Evolutionary conservation across 2,888 invertebrate genomes (phyloP).

Genomic region (Tortrix viridana): DNA sequence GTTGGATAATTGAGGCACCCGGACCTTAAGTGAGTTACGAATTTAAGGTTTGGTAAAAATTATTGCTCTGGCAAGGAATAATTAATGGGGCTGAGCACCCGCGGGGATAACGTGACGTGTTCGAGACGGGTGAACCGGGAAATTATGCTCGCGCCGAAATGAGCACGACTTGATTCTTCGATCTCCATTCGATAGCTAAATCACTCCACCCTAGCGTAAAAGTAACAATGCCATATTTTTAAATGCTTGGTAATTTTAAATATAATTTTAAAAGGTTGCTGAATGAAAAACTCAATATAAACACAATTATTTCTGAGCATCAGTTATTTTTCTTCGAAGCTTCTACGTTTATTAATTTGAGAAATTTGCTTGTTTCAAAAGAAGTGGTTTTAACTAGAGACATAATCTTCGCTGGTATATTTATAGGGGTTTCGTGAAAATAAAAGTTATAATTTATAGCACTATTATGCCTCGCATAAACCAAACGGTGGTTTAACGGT

Average conservation of each 20-base stretch:
- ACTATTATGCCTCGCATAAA: not conserved
- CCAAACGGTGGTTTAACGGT: too few species aligned
- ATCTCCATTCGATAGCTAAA: conserved; percentile 14
- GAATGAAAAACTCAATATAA: conserved; percentile 18
- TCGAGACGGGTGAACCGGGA: conserved; percentile 44
- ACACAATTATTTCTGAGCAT: conserved; percentile 9
- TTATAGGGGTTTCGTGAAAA: not conserved
- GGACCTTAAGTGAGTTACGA: conserved; percentile 32
- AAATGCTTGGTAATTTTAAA: too few species aligned
- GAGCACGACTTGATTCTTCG: conserved; percentile 39
- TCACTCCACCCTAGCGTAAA: conserved; percentile 1
- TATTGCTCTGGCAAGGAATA: conserved; percentile 54
- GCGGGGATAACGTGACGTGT: conserved; percentile 39
- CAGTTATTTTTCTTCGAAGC: conserved; percentile 29
- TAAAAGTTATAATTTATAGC: not conserved
- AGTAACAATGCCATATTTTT: conserved; percentile 3
- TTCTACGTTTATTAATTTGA: conserved; percentile 18
- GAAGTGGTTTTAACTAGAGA: conserved; percentile 3
- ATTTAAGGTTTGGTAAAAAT: conserved; percentile 48
- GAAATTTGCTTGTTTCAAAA: conserved; percentile 22
- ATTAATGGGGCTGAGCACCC: conserved; percentile 44
- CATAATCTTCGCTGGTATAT: conserved; percentile 5
- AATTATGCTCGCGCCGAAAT: conserved; percentile 46
- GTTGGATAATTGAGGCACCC: conserved; percentile 21
- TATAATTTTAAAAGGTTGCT: not conserved